A percentile compares a stretch with the other conserved stretches of the same genome.
Evolutionary conservation across 2,888 invertebrate genomes (phyloP).

Genomic region (Cerastoderma edule): DNA sequence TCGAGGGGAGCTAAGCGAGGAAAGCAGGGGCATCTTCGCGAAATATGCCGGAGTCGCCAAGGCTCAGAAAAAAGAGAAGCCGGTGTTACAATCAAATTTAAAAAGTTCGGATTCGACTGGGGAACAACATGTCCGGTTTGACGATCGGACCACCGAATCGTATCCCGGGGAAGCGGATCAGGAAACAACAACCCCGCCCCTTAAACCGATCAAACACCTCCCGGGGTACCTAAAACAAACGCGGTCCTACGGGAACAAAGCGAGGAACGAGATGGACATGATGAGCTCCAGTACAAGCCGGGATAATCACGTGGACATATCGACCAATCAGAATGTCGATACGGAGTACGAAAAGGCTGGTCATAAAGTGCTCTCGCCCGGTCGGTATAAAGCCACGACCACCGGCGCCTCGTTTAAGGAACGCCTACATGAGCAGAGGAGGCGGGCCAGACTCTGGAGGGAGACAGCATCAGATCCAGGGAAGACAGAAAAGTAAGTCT

Average conservation of each 20-base stretch:
- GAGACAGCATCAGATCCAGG: conserved; percentile 55
- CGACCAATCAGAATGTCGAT: not conserved
- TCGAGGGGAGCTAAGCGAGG: not conserved
- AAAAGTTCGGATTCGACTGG: conserved; percentile 11
- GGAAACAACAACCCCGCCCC: not conserved
- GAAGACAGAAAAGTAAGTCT: conserved; percentile 25
- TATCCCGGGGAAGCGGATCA: not conserved
- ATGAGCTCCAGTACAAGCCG: not conserved
- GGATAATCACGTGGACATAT: not conserved
- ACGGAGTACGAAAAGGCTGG: not conserved
- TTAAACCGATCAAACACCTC: not conserved
- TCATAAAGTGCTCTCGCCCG: not conserved
- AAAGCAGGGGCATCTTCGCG: conserved; percentile 12
- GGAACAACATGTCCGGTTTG: conserved; percentile 6
- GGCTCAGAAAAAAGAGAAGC: not conserved
- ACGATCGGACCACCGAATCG: not conserved
- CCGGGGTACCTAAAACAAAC: conserved; percentile 15
- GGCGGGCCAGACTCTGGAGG: conserved; percentile 42
- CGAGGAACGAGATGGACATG: not conserved
- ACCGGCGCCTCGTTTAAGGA: not conserved
- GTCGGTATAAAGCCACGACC: conserved; percentile 1
- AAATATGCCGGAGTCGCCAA: conserved; percentile 8
- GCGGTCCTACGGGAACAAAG: conserved; percentile 8
- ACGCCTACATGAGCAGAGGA: conserved; percentile 28
- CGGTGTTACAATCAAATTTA: conserved; percentile 9